Conservation (phyloP, 2,113 vertebrate genomes). For the Parus major region DNA sequence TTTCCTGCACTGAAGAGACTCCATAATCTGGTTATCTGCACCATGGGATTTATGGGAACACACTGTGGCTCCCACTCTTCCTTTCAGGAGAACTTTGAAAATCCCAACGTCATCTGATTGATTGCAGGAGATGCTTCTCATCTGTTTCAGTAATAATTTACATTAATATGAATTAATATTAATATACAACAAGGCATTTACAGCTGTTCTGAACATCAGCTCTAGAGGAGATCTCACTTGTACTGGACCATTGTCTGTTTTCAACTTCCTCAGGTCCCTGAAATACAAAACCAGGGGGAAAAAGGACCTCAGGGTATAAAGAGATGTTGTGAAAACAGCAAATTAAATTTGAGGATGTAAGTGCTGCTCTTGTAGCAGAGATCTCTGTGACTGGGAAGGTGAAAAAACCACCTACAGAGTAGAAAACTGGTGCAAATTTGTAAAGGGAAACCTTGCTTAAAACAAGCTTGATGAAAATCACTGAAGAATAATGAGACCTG, state of each 20-base stretch:
- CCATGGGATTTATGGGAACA: background rate
- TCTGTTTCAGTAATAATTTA: background rate
- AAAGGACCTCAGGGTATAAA: background rate
- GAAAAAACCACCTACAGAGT: background rate
- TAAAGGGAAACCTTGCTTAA: background rate
- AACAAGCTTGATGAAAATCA: background rate
- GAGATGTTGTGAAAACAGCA: background rate
- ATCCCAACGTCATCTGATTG: background rate
- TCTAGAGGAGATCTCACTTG: background rate
- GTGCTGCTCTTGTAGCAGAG: background rate
- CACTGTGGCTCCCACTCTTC: fast-evolving
- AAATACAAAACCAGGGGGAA: background rate
- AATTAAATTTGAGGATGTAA: background rate
- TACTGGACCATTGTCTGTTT: background rate
- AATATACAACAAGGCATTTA: too few species aligned
- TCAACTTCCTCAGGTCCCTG: background rate
- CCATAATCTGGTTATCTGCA: background rate
- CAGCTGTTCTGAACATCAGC: background rate
- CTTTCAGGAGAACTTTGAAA: background rate
- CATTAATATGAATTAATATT: background rate
- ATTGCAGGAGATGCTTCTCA: background rate
- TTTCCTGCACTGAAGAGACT: background rate
- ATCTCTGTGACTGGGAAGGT: background rate
- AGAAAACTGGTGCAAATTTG: background rate
- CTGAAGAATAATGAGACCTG: background rate